A percentile compares a stretch with the other conserved stretches of the same genome.
phyloP scores from a whole-genome alignment of 1,140 invertebrate genomes.

The Drosophila gunungcola region DNA sequence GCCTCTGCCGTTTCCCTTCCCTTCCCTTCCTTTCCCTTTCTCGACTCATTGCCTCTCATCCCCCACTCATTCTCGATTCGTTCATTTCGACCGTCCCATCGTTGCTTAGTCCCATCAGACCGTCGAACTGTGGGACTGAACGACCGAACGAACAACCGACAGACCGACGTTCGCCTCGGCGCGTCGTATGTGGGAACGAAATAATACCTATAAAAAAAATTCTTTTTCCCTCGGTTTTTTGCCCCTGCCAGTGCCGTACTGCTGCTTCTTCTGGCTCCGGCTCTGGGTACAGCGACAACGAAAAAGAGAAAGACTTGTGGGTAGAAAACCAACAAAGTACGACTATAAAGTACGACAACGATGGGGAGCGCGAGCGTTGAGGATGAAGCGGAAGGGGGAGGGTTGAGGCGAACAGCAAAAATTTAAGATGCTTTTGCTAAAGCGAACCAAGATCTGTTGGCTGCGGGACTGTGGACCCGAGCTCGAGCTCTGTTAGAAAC shows the following conservation, averaged over 20 bases:
- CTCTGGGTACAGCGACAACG: constrained; percentile 68
- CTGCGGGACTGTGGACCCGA: constrained; percentile 18
- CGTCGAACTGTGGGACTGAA: constrained; percentile 22
- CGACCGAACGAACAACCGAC: constrained; percentile 23
- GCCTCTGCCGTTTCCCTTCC: constrained; percentile 59
- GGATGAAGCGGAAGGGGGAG: neutral
- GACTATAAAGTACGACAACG: constrained; percentile 75
- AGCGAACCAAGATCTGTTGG: constrained; percentile 70
- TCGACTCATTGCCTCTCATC: constrained; percentile 31
- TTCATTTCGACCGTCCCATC: constrained; percentile 31
- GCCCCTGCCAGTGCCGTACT: constrained; percentile 38
- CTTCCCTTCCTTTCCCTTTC: constrained; percentile 30
- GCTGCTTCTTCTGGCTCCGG: constrained; percentile 30
- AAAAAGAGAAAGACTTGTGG: constrained; percentile 83
- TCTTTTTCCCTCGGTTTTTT: constrained; percentile 69
- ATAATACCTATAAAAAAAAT: constrained; percentile 81
- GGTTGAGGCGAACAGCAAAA: constrained; percentile 53
- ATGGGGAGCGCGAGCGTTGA: constrained; percentile 8
- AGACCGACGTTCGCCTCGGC: constrained; percentile 73
- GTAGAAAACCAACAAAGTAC: constrained; percentile 84
- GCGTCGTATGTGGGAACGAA: constrained; percentile 80
- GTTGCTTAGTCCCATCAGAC: constrained; percentile 12
- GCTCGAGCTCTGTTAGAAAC: constrained; percentile 67
- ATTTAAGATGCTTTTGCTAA: constrained; percentile 81
- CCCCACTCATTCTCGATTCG: constrained; percentile 50